Evolutionary conservation across 2,797 vertebrate genomes (phyloP).

Genomic region (Petrocephalus sullivani): DNA sequence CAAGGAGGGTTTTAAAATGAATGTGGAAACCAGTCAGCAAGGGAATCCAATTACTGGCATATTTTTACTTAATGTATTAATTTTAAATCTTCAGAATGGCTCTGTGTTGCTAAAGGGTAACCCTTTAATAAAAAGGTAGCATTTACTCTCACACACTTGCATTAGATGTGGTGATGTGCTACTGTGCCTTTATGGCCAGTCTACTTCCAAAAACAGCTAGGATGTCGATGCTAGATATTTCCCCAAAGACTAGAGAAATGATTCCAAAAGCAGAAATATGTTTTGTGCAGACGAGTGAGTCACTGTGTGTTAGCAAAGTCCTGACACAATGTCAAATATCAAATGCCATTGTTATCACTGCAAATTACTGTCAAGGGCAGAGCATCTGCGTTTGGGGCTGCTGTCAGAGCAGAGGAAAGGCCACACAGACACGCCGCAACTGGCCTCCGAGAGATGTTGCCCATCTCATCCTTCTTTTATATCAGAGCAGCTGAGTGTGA

Average conservation of each 20-base stretch:
- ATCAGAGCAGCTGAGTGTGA: slow-evolving; percentile 16
- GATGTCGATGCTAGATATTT: neutral
- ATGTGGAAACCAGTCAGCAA: slow-evolving; percentile 29
- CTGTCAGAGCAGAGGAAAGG: neutral
- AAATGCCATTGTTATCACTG: neutral
- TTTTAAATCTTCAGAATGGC: slow-evolving; percentile 28
- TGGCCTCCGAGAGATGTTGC: neutral
- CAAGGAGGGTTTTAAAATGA: slow-evolving; percentile 19
- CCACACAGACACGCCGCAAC: neutral
- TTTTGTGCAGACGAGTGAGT: neutral
- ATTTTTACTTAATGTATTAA: slow-evolving; percentile 35
- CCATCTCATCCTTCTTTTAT: neutral
- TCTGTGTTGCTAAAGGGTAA: slow-evolving; percentile 38
- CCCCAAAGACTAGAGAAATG: neutral
- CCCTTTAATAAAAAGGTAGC: neutral
- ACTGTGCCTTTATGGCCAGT: neutral
- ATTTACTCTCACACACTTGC: neutral
- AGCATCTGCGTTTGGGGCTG: neutral
- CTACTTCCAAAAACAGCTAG: neutral
- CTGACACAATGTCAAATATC: neutral
- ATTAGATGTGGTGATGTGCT: neutral
- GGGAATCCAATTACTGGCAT: slow-evolving; percentile 45
- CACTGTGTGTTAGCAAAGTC: neutral
- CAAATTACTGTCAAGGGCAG: neutral
- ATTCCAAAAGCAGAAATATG: neutral